Evolutionary conservation across 2,113 vertebrate genomes (phyloP).

Genomic region (Crotophaga sulcirostris): DNA sequence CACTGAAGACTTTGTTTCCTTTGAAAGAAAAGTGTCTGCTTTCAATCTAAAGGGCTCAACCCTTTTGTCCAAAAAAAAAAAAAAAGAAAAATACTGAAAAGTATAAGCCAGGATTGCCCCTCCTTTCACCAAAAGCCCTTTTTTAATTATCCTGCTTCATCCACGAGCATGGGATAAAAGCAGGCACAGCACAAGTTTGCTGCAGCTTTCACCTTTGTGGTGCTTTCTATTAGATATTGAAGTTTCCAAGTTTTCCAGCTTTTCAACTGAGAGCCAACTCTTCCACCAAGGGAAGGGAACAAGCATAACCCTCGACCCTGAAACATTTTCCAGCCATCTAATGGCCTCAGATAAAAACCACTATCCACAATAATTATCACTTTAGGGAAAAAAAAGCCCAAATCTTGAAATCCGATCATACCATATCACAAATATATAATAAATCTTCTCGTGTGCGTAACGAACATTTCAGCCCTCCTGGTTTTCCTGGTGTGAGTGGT

Average conservation of each 20-base stretch:
- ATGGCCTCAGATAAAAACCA: neutral
- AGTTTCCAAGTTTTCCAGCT: neutral
- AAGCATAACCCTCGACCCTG: neutral
- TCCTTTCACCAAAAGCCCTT: neutral
- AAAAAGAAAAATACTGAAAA: neutral
- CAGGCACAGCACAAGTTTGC: neutral
- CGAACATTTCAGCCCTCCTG: neutral
- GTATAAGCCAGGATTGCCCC: neutral
- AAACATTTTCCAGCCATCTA: neutral
- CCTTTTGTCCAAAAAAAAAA: neutral
- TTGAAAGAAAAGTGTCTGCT: neutral
- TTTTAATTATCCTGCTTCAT: neutral
- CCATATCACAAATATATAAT: neutral
- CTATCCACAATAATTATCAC: neutral
- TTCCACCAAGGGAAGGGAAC: neutral
- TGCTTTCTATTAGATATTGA: neutral
- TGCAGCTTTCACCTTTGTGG: neutral
- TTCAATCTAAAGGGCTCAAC: neutral
- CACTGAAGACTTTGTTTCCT: neutral
- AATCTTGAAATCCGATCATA: neutral
- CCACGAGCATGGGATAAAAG: neutral
- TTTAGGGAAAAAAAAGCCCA: neutral
- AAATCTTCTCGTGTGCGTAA: neutral
- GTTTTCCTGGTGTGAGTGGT: neutral
- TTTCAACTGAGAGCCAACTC: neutral